A percentile compares a stretch with the other conserved stretches of the same genome.
phyloP scores from a whole-genome alignment of 2,113 vertebrate species.

The Tauraco erythrolophus region DNA sequence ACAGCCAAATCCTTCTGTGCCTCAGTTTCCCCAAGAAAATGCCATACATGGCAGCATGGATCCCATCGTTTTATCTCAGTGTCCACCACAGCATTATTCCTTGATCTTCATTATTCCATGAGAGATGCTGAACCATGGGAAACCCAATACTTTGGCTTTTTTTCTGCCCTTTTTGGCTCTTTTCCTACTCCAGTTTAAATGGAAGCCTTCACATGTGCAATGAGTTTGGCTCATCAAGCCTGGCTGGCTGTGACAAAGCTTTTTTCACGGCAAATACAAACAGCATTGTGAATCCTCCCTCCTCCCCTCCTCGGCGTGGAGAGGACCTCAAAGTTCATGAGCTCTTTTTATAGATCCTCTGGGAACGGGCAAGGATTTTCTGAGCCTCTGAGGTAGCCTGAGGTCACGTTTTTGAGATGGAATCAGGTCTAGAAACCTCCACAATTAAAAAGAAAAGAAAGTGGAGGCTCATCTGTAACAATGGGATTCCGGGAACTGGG shows the following conservation, averaged over 20 bases:
- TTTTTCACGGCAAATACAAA: neutral
- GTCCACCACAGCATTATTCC: neutral
- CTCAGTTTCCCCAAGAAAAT: neutral
- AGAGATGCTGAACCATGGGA: neutral
- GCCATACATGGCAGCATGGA: accelerated
- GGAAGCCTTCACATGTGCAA: neutral
- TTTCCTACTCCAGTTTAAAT: neutral
- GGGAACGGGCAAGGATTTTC: neutral
- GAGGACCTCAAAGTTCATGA: neutral
- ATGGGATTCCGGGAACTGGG: neutral
- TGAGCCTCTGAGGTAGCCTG: accelerated
- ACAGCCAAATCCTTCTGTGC: neutral
- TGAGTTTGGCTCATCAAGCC: accelerated
- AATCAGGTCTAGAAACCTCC: neutral
- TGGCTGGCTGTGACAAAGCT: neutral
- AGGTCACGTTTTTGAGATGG: neutral
- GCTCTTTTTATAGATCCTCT: neutral
- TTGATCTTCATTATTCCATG: no score
- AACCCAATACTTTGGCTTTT: neutral
- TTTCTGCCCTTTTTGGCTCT: neutral
- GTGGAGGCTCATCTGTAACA: neutral
- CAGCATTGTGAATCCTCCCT: accelerated
- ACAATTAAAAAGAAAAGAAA: neutral
- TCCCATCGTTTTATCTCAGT: neutral
- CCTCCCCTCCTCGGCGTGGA: accelerated